Evolutionary conservation across 2,888 invertebrate genomes (phyloP).

Genomic region (Amphipoea lucens): DNA sequence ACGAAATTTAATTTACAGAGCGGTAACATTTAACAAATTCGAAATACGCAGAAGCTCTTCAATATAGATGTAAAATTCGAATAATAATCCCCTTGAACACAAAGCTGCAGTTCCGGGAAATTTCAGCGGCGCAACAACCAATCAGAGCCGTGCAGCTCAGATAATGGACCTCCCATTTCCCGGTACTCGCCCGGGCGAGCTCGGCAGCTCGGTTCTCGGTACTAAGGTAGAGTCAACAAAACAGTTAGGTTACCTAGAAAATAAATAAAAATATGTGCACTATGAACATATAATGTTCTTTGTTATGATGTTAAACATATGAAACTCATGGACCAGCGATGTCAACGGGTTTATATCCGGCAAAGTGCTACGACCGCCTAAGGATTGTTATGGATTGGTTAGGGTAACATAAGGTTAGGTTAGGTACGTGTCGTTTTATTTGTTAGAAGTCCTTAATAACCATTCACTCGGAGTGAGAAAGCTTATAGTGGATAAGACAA

Average conservation of each 20-base stretch:
- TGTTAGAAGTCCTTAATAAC: neutral
- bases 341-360: neutral
- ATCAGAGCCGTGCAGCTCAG: conserved; percentile 21
- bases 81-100: conserved; percentile 29
- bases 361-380: neutral
- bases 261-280: neutral
- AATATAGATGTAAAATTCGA: conserved; percentile 27
- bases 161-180: conserved; percentile 17
- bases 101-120: conserved; percentile 48
- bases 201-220: conserved; percentile 3
- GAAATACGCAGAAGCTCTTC: conserved; percentile 27
- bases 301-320: neutral
- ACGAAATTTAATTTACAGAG: conserved; percentile 16
- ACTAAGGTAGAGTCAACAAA: conserved; percentile 15
- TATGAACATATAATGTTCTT: neutral
- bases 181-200: conserved; percentile 45
- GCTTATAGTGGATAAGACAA: too few relatives aligned
- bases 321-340: too few relatives aligned
- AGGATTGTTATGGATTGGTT: neutral
- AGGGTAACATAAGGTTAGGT: neutral
- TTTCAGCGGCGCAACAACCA: conserved; percentile 18
- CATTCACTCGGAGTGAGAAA: too few relatives aligned
- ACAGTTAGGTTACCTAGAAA: neutral
- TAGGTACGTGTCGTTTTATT: neutral
- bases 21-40: conserved; percentile 11